Conservation (phyloP, 2,888 invertebrate species). For the Eupithecia insigniata region DNA sequence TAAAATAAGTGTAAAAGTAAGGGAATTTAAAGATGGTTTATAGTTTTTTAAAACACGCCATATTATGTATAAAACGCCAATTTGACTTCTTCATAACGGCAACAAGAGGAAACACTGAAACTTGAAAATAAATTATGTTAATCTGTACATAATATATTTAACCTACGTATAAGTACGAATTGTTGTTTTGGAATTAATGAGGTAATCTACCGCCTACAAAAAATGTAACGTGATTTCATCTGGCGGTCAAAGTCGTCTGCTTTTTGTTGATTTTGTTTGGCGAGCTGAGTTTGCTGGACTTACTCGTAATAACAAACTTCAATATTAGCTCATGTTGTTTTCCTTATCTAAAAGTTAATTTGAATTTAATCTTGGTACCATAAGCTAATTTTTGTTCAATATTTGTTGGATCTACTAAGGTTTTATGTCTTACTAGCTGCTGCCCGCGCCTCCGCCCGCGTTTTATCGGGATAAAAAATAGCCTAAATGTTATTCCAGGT, state of each 20-base stretch:
- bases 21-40: too few relatives aligned
- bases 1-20: too few relatives aligned
- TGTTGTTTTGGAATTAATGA: constrained; percentile 14
- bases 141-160: neutral
- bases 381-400: neutral
- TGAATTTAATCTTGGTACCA: neutral
- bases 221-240: constrained; percentile 21
- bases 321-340: neutral
- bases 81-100: too few relatives aligned
- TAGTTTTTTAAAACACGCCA: too few relatives aligned
- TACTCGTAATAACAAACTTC: neutral
- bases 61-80: too few relatives aligned
- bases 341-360: neutral
- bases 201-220: constrained; percentile 13
- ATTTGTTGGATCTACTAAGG: neutral
- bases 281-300: neutral
- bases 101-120: neutral
- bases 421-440: neutral
- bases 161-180: neutral
- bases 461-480: too few relatives aligned
- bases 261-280: constrained; percentile 13
- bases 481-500: too few relatives aligned
- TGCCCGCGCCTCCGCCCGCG: too few relatives aligned
- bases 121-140: neutral
- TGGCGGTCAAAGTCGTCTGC: constrained; percentile 12